Base-by-base conservation (phyloP, 1,140 invertebrate species). In the Apolygus lucorum region DNA sequence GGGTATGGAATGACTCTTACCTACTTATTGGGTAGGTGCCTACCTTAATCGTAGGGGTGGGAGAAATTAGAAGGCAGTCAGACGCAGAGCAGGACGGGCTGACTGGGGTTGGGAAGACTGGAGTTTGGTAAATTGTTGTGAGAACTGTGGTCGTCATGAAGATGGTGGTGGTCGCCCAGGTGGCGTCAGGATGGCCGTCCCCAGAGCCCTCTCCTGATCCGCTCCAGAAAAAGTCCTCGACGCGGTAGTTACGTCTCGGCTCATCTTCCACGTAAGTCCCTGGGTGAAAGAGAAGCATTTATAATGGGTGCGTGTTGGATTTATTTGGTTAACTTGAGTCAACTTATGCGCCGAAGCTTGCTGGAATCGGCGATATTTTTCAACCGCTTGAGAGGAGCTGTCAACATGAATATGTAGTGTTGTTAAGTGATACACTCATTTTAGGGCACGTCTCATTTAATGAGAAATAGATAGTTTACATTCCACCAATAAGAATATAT, bases 211-310 rank as follows among this genome's bases (percentile, higher is more conserved):
- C 90, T 1, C 91, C 90, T 0, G 88, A 88, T 0, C 90, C 90
- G 0, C 88, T 91, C 90, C 90, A 92, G 75, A 92, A 89, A 77
- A 92, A 92, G 77, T 92, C 89, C 74, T 92, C 90, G 67, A 92
- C 80, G 71, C 81, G 85, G 72, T 85, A 87, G 75, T 80, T 84
- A 70, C 83, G 81, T 28, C 84, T 67, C 11, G 73, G 73, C 59
- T 72, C 73, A 42, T 71, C 72, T 59, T 71, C 72, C 2, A 71
- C 24, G 68, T n/a, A n/a, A n/a, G n/a, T n/a, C n/a, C n/a, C 52
- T 54, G 25, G n/a, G n/a, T 54, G 52, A 54, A 54, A 54, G 25
- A 2, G 52, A 54, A 2, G n/a, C 42, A 49, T 49, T n/a, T 11
- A 49, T 49, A n/a, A n/a, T n/a, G n/a, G n/a, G n/a, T n/a, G n/a